Conservation (phyloP, 2,113 vertebrate species). For the Ceyx cyanopectus region DNA sequence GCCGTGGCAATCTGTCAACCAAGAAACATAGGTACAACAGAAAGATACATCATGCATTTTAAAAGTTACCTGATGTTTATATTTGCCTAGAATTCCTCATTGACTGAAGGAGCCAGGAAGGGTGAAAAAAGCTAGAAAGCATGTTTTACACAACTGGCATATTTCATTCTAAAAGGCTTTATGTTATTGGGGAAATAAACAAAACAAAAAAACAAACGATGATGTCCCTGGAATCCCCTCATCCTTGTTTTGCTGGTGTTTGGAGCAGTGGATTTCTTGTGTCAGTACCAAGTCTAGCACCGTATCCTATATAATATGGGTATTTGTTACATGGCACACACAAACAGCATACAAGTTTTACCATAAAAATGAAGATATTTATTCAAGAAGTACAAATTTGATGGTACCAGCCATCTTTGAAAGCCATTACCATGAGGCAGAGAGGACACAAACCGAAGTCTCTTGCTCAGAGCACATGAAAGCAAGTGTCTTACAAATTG, state of each 20-base stretch:
- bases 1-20: neutral
- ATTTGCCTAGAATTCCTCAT: neutral
- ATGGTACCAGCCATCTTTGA: constrained; percentile 79
- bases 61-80: neutral
- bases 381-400: constrained; percentile 79
- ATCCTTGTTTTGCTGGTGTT: neutral
- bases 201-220: neutral
- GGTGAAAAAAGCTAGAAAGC: neutral
- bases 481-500: constrained; percentile 11
- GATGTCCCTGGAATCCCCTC: neutral
- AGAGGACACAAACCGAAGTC: constrained; percentile 50
- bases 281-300: neutral
- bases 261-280: neutral
- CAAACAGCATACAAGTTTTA: neutral
- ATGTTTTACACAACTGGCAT: neutral
- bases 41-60: neutral
- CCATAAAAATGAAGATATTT: constrained; percentile 77
- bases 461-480: constrained; percentile 44
- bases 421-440: constrained; percentile 75
- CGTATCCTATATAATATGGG: fast-evolving
- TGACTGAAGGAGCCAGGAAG: neutral
- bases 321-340: neutral
- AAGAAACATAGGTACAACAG: neutral
- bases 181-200: neutral
- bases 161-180: neutral